Base-by-base conservation (phyloP, 2,888 invertebrate species). In the Nomada lathburiana region DNA sequence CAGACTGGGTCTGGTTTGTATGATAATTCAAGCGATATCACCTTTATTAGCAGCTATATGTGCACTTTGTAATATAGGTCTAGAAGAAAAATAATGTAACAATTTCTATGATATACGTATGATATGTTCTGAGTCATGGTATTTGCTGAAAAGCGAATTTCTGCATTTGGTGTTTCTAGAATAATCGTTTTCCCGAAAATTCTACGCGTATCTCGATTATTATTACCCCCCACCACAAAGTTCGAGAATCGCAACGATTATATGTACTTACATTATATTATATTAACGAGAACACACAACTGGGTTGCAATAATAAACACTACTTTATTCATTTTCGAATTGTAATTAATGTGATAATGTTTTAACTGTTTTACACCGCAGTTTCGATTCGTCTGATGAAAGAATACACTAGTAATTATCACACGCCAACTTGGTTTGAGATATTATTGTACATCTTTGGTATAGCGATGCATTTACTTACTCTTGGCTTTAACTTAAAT, bases 271-370 rank as follows among this genome's bases (percentile, higher is more conserved):
- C 11, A 47, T 65, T 18, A 13, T 4, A 16, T 59, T 44, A 18
- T 63, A 23, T 60, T 71, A 23, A 80, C 73, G 11, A 87, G 29
- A 57, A 76, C 55, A 42, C 63, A 65, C 3, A 88, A 26, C 0
- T 85, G 13, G n/a, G 84, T 36, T 53, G 84, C 26, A 20, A 62
- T 13, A 18, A 69, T 44, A 18, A 69, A 65, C 1, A 77, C n/a
- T 50, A 53, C 36, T 44, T 65, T 85, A 23, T 76, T 81, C 73
- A 85, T 83, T 57, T 57, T 73, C 13, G 50, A 7, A 50, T 20
- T 50, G 23, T 36, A 36, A 36, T 18, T 52, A 16, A 50, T 29
- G 36, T 36, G 9, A 36, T 9, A 7, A 36, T 36, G 36, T 36
- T 36, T 36, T 36, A 36, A 36, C 36, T 36, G 36, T 36, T 36